These are phyloP conservation scores for Macaria liturata DNA, from an alignment of 2,888 invertebrate species.

Conservation along the genomic window DNA sequence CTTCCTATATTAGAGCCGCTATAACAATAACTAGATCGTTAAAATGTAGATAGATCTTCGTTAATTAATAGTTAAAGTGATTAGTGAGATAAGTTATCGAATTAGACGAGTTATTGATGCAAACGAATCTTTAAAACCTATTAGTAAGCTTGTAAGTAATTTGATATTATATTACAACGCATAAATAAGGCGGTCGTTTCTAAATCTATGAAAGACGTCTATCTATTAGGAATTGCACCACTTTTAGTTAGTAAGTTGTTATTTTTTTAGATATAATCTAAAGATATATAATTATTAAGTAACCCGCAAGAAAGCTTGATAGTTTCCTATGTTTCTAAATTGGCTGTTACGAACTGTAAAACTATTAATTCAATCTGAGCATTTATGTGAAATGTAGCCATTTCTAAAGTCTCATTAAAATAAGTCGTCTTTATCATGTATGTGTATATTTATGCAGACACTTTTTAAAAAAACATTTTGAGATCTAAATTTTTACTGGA, in stretches of 20 bases:
- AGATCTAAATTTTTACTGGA: too few species aligned
- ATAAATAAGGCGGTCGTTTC: not conserved
- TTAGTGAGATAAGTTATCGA: slow-evolving; percentile 60
- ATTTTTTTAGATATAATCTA: not conserved
- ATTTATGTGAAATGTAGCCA: too few species aligned
- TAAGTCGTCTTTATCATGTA: too few species aligned
- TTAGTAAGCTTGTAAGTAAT: slow-evolving; percentile 25
- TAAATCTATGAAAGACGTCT: not conserved
- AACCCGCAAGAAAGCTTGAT: too few species aligned
- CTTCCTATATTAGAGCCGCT: slow-evolving; percentile 48
- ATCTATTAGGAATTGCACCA: slow-evolving; percentile 2
- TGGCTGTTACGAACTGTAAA: too few species aligned
- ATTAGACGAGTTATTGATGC: slow-evolving; percentile 47
- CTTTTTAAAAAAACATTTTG: too few species aligned
- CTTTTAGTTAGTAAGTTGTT: slow-evolving; percentile 1
- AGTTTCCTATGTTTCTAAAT: too few species aligned
- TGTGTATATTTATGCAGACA: too few species aligned
- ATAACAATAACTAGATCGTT: slow-evolving; percentile 46
- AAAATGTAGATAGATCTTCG: slow-evolving; percentile 50
- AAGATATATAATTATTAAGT: too few species aligned
- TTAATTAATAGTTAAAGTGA: slow-evolving; percentile 57
- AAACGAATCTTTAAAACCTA: slow-evolving; percentile 41
- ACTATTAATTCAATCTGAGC: too few species aligned
- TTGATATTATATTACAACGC: slow-evolving; percentile 5
- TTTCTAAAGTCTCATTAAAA: too few species aligned